Evolutionary conservation across 2,113 vertebrate genomes (phyloP), one percentile per base, ranked within the genome.

Genomic region (Solea solea): DNA sequence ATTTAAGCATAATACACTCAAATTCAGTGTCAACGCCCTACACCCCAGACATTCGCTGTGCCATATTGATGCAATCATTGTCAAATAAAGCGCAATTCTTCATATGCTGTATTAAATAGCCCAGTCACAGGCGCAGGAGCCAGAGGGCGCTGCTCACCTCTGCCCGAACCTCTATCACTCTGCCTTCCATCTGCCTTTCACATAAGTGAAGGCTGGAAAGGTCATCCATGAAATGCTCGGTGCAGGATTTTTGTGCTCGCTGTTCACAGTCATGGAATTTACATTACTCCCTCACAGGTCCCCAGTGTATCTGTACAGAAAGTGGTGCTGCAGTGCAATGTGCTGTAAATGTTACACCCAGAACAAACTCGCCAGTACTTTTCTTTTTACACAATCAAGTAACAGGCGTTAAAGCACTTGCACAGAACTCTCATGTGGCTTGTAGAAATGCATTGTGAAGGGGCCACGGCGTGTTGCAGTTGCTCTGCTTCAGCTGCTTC

Each of bases 171-270:
- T 53, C 71, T 82, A 87, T 90, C 88, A 81, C 77, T 85, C 77
- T 76, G 54, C 77, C 64, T 84, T 81, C 83, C 75, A 79, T 85
- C 77, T 76, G 54, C 77, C 64, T 84, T 81, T 85, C 75, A 79
- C 85, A 83, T 90, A 83, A 84, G 74, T 50, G 67, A 66, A 75
- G 64, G 84, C 76, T 67, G 71, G 72, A 93, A 93, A 92, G 90
- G 91, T 93, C 90, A 92, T 79, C 86, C 83, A 63, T 90, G 80
- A 92, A 88, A 91, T 79, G 78, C 83, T 72, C 58, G 9, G 64
- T 80, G 81, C 80, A 64, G 82, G 78, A 90, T 90, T 89, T 88
- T 87, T 85, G 83, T 81, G 76, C 81, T 76, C 65, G 12, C 79
- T 85, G 82, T 85, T 77, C 34, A 75, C 77, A 80, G 72, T 87